Evolutionary conservation across 2,113 vertebrate species (phyloP), one percentile per base, ranked within the genome.

Genomic region (Trachemys scripta): DNA sequence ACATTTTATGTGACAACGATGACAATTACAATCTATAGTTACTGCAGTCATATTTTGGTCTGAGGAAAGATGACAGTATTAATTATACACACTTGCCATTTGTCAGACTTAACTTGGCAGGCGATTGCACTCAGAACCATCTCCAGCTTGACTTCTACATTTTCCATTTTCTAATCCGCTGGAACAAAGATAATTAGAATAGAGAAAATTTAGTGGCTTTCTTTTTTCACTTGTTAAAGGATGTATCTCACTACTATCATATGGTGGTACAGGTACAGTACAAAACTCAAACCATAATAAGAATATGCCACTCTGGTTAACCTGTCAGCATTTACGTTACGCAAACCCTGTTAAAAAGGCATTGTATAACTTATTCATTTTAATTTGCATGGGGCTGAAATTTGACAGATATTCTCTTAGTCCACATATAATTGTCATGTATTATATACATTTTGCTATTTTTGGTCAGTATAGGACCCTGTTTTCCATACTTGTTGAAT

Each of bases 21-120:
- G 98, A 99, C 99, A 99, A 99, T 98, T 99, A 98, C 98, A 99
- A 98, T 99, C 98, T 99, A 98, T 96, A 97, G 98, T 98, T 98
- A 98, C 98, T 91, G 95, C 98, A 98, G 97, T 97, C 95, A 17
- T 98, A 98, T 98, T 98, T 98, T 99, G 98, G 98, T 98, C 97
- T 92, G 90, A 96, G 92, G 97, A 89, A 98, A 98, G 97, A 98
- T 98, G 98, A 98, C 98, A 98, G 98, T 98, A 98, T 98, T 98
- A 98, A 98, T 99, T 99, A 99, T 98, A 98, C 96, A 98, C 94
- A 93, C 90, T 97, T 97, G 97, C 97, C 98, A 98, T 99, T 99
- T 98, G 98, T 99, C 98, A 99, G 98, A 98, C 97, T 98, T 98
- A 99, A 98, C 98, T 98, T 98, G 98, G 97, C 98, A 98, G 98